phyloP scores from a whole-genome alignment of 1,140 invertebrate species.

The Trichonephila inaurata region DNA sequence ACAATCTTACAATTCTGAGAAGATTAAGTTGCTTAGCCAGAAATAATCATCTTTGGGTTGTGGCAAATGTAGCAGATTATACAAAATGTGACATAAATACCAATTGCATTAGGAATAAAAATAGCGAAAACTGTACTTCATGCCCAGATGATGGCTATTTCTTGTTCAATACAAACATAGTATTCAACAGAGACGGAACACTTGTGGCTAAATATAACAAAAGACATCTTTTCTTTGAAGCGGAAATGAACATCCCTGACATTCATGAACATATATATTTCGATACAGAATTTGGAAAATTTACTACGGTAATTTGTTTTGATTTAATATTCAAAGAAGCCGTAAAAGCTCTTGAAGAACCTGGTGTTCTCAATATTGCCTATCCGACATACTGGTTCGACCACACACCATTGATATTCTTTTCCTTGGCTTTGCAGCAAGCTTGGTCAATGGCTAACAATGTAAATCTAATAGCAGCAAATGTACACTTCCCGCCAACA shows the following conservation, averaged over 20 bases:
- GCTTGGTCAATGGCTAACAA: constrained; percentile 83
- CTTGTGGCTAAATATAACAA: constrained; percentile 88
- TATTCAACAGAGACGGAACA: constrained; percentile 85
- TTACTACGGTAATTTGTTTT: constrained; percentile 89
- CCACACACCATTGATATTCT: constrained; percentile 87
- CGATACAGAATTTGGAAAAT: constrained; percentile 82
- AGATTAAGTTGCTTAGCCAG: constrained; percentile 84
- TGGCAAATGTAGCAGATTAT: constrained; percentile 88
- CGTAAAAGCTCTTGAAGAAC: constrained; percentile 81
- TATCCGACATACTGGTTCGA: constrained; percentile 88
- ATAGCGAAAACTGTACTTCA: constrained; percentile 78
- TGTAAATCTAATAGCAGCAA: constrained; percentile 84
- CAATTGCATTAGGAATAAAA: constrained; percentile 24
- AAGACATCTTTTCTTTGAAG: constrained; percentile 86
- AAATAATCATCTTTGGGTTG: constrained; percentile 83
- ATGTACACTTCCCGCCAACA: constrained; percentile 81
- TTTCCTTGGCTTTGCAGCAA: constrained; percentile 82
- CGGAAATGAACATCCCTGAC: constrained; percentile 82
- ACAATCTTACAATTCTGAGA: constrained; percentile 77
- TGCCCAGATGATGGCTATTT: constrained; percentile 81
- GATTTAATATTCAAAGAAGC: constrained; percentile 86
- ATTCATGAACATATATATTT: constrained; percentile 84
- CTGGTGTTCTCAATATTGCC: constrained; percentile 86
- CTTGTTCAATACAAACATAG: constrained; percentile 89
- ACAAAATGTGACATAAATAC: constrained; percentile 82